These are phyloP conservation scores for Drosophila paramelanica DNA, from an alignment of 2,888 invertebrate species.

Conservation along the genomic window DNA sequence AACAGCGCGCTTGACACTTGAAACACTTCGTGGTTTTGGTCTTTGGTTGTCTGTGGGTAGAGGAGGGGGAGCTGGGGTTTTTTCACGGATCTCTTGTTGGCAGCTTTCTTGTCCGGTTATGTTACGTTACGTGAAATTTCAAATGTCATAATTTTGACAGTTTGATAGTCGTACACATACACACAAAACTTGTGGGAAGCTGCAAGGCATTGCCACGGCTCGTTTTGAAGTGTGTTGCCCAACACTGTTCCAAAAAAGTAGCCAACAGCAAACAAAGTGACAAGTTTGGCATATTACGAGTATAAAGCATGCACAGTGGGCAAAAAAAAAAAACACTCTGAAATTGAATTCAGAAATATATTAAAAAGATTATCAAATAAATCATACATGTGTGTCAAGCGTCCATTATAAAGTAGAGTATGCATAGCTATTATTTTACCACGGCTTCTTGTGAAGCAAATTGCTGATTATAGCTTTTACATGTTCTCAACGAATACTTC, in stretches of 20 bases:
- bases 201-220: slow-evolving; percentile 40
- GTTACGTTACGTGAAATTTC: slow-evolving; percentile 79
- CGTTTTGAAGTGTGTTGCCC: slow-evolving; percentile 52
- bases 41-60: slow-evolving; percentile 17
- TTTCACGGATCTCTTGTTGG: slow-evolving; percentile 64
- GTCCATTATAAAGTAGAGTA: too few species aligned
- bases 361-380: neutral
- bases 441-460: too few species aligned
- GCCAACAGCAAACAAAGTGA: slow-evolving; percentile 57
- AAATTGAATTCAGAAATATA: neutral
- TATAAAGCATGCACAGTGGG: slow-evolving; percentile 42
- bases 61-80: slow-evolving; percentile 18
- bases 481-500: too few species aligned
- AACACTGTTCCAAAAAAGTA: slow-evolving; percentile 69
- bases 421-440: too few species aligned
- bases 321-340: too few species aligned
- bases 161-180: slow-evolving; percentile 67
- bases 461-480: too few species aligned
- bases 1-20: slow-evolving; percentile 71
- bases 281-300: slow-evolving; percentile 54
- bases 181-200: slow-evolving; percentile 45
- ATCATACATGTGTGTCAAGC: neutral
- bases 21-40: slow-evolving; percentile 67
- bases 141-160: slow-evolving; percentile 82
- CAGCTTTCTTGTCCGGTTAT: slow-evolving; percentile 75